A percentile compares a stretch with the other conserved stretches of the same genome.
These are phyloP conservation scores for Drosophila baimaii DNA, from an alignment of 1,140 invertebrate species.

Conservation along the genomic window DNA sequence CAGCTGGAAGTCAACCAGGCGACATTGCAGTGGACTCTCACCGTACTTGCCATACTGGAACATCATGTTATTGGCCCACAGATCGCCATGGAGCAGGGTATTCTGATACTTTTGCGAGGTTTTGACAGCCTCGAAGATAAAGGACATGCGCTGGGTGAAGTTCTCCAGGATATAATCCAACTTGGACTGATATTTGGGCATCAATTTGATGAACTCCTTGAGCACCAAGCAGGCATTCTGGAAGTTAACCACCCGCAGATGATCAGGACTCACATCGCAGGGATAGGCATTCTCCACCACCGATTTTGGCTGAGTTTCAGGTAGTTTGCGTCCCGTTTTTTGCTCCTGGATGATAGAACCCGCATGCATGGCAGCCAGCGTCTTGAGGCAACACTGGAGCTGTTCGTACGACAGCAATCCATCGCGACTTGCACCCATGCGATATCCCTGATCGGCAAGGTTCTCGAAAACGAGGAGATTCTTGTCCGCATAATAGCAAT, in stretches of 20 bases:
- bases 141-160: slow-evolving; percentile 81
- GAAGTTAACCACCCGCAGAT: slow-evolving; percentile 82
- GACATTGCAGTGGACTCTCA: slow-evolving; percentile 81
- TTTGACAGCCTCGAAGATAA: slow-evolving; percentile 84
- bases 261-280: slow-evolving; percentile 62
- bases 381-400: slow-evolving; percentile 84
- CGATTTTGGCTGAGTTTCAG: slow-evolving; percentile 84
- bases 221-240: slow-evolving; percentile 84
- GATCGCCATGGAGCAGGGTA: slow-evolving; percentile 86
- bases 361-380: slow-evolving; percentile 86
- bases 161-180: slow-evolving; percentile 70
- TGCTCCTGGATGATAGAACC: slow-evolving; percentile 86
- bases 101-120: slow-evolving; percentile 85
- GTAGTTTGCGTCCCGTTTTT: slow-evolving; percentile 78
- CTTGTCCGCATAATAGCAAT: slow-evolving; percentile 84
- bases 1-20: slow-evolving; percentile 88
- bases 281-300: slow-evolving; percentile 86
- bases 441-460: slow-evolving; percentile 79
- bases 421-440: slow-evolving; percentile 72
- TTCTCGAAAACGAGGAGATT: slow-evolving; percentile 85
- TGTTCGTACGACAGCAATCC: slow-evolving; percentile 85
- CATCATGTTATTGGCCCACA: slow-evolving; percentile 88
- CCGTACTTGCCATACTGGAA: slow-evolving; percentile 85
- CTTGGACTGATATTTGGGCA: slow-evolving; percentile 72
- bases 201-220: slow-evolving; percentile 84